A percentile compares a stretch with the other conserved stretches of the same genome.
These are phyloP conservation scores for Peromyscus polionotus DNA, from an alignment of 2,113 vertebrate genomes.

Conservation along the genomic window DNA sequence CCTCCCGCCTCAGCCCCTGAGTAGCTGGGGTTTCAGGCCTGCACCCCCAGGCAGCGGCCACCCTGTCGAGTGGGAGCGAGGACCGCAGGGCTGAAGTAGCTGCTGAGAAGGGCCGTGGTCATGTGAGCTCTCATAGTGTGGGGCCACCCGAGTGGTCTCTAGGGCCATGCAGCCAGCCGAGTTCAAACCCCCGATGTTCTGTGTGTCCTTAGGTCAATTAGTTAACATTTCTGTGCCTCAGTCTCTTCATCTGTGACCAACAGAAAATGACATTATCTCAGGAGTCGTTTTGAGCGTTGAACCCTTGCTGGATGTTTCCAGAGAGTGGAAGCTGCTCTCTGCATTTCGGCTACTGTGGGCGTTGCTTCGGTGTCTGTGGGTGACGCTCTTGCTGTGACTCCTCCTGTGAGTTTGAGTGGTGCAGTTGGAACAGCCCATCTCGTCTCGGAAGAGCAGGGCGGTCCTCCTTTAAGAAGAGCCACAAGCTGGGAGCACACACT, in stretches of 20 bases:
- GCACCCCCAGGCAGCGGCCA: background rate
- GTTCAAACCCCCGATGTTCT: background rate
- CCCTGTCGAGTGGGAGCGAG: background rate
- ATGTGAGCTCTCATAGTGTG: background rate
- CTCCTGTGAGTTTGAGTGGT: background rate
- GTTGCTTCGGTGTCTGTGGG: no score
- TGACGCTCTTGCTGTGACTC: background rate
- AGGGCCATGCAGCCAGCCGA: background rate
- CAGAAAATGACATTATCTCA: background rate
- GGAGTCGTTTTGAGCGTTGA: background rate
- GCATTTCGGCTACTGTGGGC: background rate
- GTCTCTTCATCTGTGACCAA: background rate
- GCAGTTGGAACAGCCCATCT: background rate
- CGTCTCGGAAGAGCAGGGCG: background rate
- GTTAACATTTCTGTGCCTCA: background rate
- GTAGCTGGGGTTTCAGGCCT: background rate
- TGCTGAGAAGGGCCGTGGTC: background rate
- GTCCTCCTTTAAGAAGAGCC: background rate
- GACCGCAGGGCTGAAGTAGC: rapidly evolving
- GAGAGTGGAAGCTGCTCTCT: no score
- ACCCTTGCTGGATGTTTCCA: background rate
- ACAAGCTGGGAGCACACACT: background rate
- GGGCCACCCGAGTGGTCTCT: background rate
- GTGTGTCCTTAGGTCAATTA: background rate
- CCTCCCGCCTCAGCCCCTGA: background rate